Evolutionary conservation across 2,888 invertebrate genomes (phyloP), one percentile per base, ranked within the genome.

Genomic region (Drosophila pseudotalamancana): DNA sequence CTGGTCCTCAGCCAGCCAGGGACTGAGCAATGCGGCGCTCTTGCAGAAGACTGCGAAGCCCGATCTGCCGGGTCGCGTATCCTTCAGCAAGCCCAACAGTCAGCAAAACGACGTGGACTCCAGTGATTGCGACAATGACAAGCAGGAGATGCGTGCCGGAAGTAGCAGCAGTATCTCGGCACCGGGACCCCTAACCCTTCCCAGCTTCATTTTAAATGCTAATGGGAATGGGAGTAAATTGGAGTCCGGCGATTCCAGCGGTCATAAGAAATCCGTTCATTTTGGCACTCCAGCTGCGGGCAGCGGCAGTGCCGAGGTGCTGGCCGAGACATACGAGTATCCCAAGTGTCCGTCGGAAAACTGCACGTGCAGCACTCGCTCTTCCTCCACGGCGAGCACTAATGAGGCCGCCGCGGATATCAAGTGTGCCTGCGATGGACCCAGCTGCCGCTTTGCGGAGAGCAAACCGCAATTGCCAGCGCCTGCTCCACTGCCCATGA

Each of bases 51-150:
- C 74, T 0, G 71, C 72, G 54, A 90, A 90, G 57, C 83, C 90
- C 1, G 92, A 92, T 87, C 83, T 92, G 27, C 92, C 92, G 0
- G 92, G 92, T 3, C 80, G 91, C 12, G 92, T 92, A 0, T 92
- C 92, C 4, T 92, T 92, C 62, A 88, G 89, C 18, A 91, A 90
- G 59, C 71, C 85, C 1, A 78, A 72, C 11, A 66, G 37, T 12
- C 43, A 70, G 19, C 63, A 81, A 3, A 77, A 77, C 39, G 89
- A 90, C 40, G 61, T 87, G 6, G 88, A 89, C 61, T 87, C 88
- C 8, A 90, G 91, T 54, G 91, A 91, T 56, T 89, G 88, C 60
- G 91, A 91, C 23, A 89, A 90, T 59, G 90, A 90, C 25, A 89
- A 87, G 35, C 89, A 88, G 66, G 81, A 88, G 43, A 14, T 57